These are phyloP conservation scores for Harpagoxenus sublaevis DNA, from an alignment of 2,888 invertebrate species.

Conservation along the genomic window DNA sequence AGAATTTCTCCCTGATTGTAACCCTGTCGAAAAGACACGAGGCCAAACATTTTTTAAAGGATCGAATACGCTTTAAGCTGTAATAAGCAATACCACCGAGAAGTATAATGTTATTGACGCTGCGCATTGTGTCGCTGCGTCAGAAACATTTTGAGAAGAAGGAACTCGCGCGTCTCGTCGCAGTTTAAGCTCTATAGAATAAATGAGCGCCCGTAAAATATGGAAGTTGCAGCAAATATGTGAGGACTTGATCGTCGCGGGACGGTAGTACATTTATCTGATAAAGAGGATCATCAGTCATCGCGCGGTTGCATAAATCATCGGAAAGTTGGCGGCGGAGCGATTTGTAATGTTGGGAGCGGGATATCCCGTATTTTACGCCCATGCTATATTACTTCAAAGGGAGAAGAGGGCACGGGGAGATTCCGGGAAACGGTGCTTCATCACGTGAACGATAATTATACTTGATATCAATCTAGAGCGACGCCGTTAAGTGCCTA, in stretches of 20 bases:
- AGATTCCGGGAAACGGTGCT: conserved; percentile 22
- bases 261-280: conserved; percentile 50
- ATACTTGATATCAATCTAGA: conserved; percentile 27
- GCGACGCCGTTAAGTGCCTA: neutral
- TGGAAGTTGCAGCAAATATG: conserved; percentile 37
- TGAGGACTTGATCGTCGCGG: conserved; percentile 48
- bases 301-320: conserved; percentile 48
- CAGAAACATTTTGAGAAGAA: conserved; percentile 2
- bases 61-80: neutral
- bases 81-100: neutral
- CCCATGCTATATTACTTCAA: conserved; percentile 26
- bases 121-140: neutral
- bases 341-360: conserved; percentile 46
- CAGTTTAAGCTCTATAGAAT: conserved; percentile 18
- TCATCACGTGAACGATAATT: conserved; percentile 34
- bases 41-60: neutral
- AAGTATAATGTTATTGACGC: conserved; percentile 1
- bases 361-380: conserved; percentile 35
- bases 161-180: neutral
- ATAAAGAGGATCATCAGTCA: conserved; percentile 54
- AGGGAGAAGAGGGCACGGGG: neutral
- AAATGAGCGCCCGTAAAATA: conserved; percentile 32
- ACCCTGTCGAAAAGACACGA: neutral
- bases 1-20: neutral
- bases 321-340: conserved; percentile 49